Percentiles rank a stretch among this genome's conserved stretches.
Evolutionary conservation across 2,113 vertebrate species (phyloP).

Genomic region (Misgurnus mizolepis): DNA sequence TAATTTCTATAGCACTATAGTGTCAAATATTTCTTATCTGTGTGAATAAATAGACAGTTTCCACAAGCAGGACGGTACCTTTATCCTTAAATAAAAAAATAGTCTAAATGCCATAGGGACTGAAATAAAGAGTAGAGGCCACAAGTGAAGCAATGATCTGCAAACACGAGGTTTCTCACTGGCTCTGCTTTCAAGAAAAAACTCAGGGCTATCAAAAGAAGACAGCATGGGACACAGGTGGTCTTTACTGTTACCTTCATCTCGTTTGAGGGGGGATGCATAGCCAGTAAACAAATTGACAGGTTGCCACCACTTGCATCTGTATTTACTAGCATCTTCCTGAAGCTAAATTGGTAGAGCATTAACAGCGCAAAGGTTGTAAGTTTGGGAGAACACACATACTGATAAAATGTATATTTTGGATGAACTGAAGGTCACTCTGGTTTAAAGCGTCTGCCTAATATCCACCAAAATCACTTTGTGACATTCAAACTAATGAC

Average conservation of each 20-base stretch:
- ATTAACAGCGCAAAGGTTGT: too few species aligned
- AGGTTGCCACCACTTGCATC: neutral
- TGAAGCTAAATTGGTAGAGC: too few species aligned
- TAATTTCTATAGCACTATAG: neutral
- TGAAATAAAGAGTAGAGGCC: conserved; percentile 7
- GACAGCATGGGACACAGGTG: conserved; percentile 16
- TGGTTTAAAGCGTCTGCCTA: too few species aligned
- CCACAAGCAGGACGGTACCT: conserved; percentile 7
- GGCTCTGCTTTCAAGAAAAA: conserved; percentile 31
- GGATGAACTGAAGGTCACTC: too few species aligned
- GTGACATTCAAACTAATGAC: neutral
- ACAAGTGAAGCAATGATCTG: conserved; percentile 42
- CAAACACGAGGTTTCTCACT: conserved; percentile 36
- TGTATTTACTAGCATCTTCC: neutral
- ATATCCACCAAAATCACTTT: neutral
- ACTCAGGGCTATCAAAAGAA: conserved; percentile 32
- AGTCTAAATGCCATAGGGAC: conserved; percentile 25
- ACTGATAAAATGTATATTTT: too few species aligned
- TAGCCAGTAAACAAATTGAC: conserved; percentile 1
- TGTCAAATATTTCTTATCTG: neutral
- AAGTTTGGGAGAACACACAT: too few species aligned
- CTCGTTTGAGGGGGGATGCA: neutral
- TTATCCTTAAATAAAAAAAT: conserved; percentile 18
- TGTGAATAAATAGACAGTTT: neutral
- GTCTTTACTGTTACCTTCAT: conserved; percentile 7